Percentiles rank a stretch among this genome's conserved stretches.
These are phyloP conservation scores for Zelostemma sp. DNA, from an alignment of 1,140 invertebrate genomes.

Conservation along the genomic window DNA sequence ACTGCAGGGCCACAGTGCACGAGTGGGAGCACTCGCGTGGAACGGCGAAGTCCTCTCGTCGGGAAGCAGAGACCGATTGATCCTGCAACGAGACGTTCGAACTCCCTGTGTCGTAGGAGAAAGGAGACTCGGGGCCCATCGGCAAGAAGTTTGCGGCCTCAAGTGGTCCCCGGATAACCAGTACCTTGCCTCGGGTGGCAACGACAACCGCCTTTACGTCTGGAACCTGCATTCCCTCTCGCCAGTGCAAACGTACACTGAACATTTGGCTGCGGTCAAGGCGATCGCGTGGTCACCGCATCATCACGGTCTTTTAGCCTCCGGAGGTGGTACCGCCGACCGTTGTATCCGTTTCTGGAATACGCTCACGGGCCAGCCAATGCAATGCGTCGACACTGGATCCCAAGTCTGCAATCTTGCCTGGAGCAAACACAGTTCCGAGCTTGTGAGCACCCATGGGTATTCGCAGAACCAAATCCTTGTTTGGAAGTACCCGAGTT, in stretches of 20 bases:
- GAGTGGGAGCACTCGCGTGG: constrained; percentile 96
- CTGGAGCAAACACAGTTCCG: constrained; percentile 99
- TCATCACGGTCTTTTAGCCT: constrained; percentile 97
- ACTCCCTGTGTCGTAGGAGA: constrained; percentile 84
- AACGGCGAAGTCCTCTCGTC: constrained; percentile 98
- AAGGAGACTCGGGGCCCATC: constrained; percentile 87
- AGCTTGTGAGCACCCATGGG: constrained; percentile 98
- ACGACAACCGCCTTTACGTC: constrained; percentile 98
- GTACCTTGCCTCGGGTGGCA: constrained; percentile 97
- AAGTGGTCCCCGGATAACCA: constrained; percentile 99
- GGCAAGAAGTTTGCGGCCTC: constrained; percentile 98
- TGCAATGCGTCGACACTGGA: constrained; percentile 99
- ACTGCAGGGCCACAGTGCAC: constrained; percentile 91
- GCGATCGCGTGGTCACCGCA: constrained; percentile 99
- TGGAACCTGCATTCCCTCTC: constrained; percentile 94
- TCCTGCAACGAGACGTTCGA: constrained; percentile 94
- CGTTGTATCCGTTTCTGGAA: constrained; percentile 99
- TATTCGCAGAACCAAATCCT: constrained; percentile 95
- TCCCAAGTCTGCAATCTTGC: constrained; percentile 99
- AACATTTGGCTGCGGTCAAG: constrained; percentile 98
- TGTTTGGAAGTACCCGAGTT: constrained; percentile 99
- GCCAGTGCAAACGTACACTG: constrained; percentile 96
- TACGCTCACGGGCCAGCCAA: constrained; percentile 97
- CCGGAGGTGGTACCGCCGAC: constrained; percentile 98
- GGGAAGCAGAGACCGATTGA: constrained; percentile 94